Evolutionary conservation across 1,140 invertebrate genomes (phyloP), one percentile per base, ranked within the genome.

Genomic region (Euwallacea similis): DNA sequence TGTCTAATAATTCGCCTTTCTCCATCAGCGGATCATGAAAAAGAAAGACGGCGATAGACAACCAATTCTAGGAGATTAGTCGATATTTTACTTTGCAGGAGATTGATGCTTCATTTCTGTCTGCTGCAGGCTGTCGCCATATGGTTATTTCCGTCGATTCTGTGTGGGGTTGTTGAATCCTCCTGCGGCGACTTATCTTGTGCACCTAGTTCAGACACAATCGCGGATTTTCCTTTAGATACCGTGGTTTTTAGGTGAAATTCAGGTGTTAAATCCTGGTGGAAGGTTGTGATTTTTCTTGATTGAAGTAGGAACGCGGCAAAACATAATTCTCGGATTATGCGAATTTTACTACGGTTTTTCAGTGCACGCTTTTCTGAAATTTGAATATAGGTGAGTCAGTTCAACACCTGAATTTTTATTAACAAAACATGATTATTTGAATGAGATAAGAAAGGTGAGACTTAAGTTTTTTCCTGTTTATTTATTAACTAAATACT

Each of bases 121-220:
- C 60, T 53, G 42, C 4, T 11, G 9, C 21, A 13, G 63, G 33
- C 0, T 9, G 8, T 8, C 33, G 59, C 43, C 33, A 64, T 69
- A 69, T 62, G 59, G 41, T 63, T 62, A 44, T 69, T 69, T 61
- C 56, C 46, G 46, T 69, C 58, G 9, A 42, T 15, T 41, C 15
- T 54, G 68, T 58, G 60, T 62, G 68, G 50, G 42, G 50, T 33
- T 50, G 42, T 15, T 44, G 56, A 13, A 63, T 63, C 60, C 68
- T 54, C 59, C 59, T 66, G 56, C 58, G 41, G 41, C 47, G 43
- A 66, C 59, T 66, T 66, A 66, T 65, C 62, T 60, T 66, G 58
- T 69, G 74, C 66, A 75, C 71, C 74, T 75, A 75, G 74, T 75
- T 65, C 72, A 71, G 72, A 75, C 72, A 72, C 50, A 73, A 75